These are phyloP conservation scores for Cephus rjabovi DNA, from an alignment of 2,888 invertebrate genomes.

Conservation along the genomic window DNA sequence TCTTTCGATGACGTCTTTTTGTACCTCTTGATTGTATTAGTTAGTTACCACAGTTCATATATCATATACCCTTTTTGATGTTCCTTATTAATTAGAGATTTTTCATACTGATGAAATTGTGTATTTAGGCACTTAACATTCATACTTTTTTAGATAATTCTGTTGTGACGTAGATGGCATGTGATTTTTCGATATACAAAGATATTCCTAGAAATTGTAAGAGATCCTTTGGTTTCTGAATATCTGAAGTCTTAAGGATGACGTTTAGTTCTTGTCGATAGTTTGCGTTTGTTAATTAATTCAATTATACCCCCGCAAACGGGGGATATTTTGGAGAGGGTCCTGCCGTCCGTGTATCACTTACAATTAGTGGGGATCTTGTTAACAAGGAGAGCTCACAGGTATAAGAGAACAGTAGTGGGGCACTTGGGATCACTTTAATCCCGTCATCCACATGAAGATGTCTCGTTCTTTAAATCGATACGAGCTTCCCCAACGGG, in stretches of 20 bases:
- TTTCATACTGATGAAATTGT: not conserved
- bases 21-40: not conserved
- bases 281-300: not conserved
- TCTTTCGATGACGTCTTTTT: not conserved
- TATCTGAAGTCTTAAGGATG: not conserved
- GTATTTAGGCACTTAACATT: not conserved
- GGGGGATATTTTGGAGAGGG: not conserved
- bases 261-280: not conserved
- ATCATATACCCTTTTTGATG: not conserved
- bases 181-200: not conserved
- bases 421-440: constrained; percentile 14
- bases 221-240: not conserved
- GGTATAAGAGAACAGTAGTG: constrained; percentile 24
- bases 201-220: not conserved
- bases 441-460: not conserved
- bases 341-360: not conserved
- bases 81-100: not conserved
- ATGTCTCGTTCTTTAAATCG: constrained; percentile 19
- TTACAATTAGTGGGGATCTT: constrained; percentile 13
- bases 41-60: not conserved
- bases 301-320: not conserved
- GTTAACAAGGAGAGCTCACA: constrained; percentile 22
- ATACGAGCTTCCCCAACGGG: not conserved
- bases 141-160: not conserved
- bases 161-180: not conserved